Evolutionary conservation across 2,888 invertebrate species (phyloP).

Genomic region (Apoda limacodes): DNA sequence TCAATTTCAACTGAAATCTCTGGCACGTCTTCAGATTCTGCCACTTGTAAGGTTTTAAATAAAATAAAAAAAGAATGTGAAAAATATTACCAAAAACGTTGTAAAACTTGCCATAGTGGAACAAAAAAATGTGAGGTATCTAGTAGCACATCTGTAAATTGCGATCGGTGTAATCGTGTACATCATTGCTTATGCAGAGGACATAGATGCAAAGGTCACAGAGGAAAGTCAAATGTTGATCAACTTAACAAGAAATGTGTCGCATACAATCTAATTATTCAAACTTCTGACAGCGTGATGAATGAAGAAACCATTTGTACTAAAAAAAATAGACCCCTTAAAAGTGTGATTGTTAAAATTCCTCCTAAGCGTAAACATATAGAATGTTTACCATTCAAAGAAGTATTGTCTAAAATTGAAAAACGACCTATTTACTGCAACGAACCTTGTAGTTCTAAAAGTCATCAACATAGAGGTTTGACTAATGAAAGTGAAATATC

Average conservation of each 20-base stretch:
- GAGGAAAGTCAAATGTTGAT: slow-evolving; percentile 30
- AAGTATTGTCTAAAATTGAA: slow-evolving; percentile 37
- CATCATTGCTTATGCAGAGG: slow-evolving; percentile 41
- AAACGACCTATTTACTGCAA: slow-evolving; percentile 24
- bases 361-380: slow-evolving; percentile 34
- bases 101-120: slow-evolving; percentile 27
- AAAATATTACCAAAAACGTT: slow-evolving; percentile 48
- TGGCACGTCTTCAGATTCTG: slow-evolving; percentile 46
- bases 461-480: slow-evolving; percentile 34
- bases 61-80: slow-evolving; percentile 58
- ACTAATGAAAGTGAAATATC: slow-evolving; percentile 46
- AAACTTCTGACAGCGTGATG: slow-evolving; percentile 51
- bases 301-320: slow-evolving; percentile 37
- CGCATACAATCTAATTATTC: slow-evolving; percentile 58
- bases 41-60: slow-evolving; percentile 46
- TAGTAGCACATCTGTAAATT: slow-evolving; percentile 45
- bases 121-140: slow-evolving; percentile 40
- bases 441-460: slow-evolving; percentile 23
- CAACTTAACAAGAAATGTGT: slow-evolving; percentile 45
- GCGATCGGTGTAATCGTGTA: slow-evolving; percentile 42
- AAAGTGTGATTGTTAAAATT: slow-evolving; percentile 53
- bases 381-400: slow-evolving; percentile 36
- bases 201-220: slow-evolving; percentile 42
- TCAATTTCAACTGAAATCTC: slow-evolving; percentile 40
- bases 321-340: slow-evolving; percentile 33